Conservation (phyloP, 2,113 vertebrate genomes). For the Dromiciops gliroides region DNA sequence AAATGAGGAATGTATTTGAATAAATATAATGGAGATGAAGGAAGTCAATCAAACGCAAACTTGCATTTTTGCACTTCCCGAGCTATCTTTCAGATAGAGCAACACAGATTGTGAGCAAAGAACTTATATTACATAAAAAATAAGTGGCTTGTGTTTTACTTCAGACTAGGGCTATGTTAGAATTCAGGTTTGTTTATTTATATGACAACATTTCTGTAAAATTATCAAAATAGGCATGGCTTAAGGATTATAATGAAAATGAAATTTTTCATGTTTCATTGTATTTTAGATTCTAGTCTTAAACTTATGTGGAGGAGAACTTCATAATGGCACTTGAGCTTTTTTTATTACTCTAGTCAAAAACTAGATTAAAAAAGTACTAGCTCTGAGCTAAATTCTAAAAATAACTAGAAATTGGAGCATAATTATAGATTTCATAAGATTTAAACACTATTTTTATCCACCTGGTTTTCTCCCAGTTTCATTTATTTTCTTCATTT, state of each 20-base stretch:
- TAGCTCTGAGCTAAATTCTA: not conserved
- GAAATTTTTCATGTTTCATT: not conserved
- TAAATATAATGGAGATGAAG: constrained; percentile 9
- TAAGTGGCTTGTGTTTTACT: constrained; percentile 18
- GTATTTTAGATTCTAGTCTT: not conserved
- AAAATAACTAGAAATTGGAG: not conserved
- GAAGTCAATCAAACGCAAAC: not conserved
- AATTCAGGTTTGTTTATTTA: not conserved
- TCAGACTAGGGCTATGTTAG: not conserved
- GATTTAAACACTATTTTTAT: not conserved
- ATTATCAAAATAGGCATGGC: not conserved
- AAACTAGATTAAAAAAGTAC: not conserved
- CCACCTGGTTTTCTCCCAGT: not conserved
- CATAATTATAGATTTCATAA: not conserved
- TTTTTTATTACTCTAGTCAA: not conserved
- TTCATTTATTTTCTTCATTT: not conserved
- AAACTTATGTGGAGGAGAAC: not conserved
- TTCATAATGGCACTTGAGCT: not conserved
- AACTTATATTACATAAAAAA: not conserved
- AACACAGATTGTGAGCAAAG: not conserved
- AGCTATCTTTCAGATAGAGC: not conserved
- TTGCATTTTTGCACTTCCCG: not conserved
- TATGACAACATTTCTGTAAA: not conserved
- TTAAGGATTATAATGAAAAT: not conserved
- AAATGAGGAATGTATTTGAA: not conserved